A percentile compares a stretch with the other conserved stretches of the same genome.
Evolutionary conservation across 1,140 invertebrate genomes (phyloP).

Genomic region (Trichonephila inaurata): DNA sequence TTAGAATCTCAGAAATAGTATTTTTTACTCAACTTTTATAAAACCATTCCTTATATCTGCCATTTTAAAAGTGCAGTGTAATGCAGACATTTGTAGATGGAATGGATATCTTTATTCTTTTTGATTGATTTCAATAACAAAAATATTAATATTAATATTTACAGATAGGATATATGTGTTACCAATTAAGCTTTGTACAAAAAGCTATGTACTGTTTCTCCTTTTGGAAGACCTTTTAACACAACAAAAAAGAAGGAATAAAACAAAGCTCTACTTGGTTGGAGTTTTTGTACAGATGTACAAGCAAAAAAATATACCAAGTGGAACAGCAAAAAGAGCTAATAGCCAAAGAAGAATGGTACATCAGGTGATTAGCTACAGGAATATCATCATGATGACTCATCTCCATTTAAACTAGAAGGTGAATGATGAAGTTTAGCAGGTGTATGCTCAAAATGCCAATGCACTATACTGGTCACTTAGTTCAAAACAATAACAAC

Average conservation of each 20-base stretch:
- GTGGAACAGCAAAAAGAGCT: conserved; percentile 56
- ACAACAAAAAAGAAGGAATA: conserved; percentile 42
- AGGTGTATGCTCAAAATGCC: conserved; percentile 50
- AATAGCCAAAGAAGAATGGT: conserved; percentile 42
- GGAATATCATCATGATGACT: not conserved
- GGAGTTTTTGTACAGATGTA: conserved; percentile 71
- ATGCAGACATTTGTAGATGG: too few species aligned
- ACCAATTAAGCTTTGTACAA: conserved; percentile 10
- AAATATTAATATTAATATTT: too few species aligned
- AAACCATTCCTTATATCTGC: too few species aligned
- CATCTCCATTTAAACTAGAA: not conserved
- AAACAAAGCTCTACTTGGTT: conserved; percentile 44
- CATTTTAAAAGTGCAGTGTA: too few species aligned
- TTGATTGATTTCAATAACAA: too few species aligned
- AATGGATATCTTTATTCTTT: too few species aligned
- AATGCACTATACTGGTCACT: conserved; percentile 62
- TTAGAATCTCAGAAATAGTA: too few species aligned
- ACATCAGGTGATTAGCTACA: conserved; percentile 58
- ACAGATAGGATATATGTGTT: not conserved
- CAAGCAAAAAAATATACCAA: conserved; percentile 63
- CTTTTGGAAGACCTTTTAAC: not conserved
- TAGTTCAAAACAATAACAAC: conserved; percentile 55
- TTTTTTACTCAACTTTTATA: too few species aligned
- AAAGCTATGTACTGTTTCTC: not conserved
- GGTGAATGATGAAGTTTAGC: conserved; percentile 66